Evolutionary conservation across 2,113 vertebrate species (phyloP).

Genomic region (Tichodroma muraria): DNA sequence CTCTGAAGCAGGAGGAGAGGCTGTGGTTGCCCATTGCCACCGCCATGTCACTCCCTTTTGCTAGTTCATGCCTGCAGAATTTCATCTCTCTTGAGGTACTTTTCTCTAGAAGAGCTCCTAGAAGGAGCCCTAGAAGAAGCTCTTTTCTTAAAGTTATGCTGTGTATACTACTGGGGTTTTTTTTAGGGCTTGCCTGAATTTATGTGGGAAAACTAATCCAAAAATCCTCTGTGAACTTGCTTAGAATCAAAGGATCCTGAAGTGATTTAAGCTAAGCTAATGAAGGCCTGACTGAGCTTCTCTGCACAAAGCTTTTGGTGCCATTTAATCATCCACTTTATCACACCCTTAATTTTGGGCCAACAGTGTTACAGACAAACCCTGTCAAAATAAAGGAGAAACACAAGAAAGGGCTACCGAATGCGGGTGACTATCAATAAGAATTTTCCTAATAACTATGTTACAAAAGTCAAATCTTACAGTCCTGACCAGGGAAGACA

Average conservation of each 20-base stretch:
- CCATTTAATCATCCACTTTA: not conserved
- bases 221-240: constrained; percentile 13
- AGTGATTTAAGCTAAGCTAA: constrained; percentile 19
- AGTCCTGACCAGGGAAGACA: not conserved
- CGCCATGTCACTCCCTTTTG: not conserved
- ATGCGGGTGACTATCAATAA: not conserved
- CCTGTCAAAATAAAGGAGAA: not conserved
- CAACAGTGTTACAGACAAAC: not conserved
- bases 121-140: not conserved
- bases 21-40: not conserved
- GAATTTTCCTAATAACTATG: not conserved
- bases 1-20: not conserved
- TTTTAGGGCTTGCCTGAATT: not conserved
- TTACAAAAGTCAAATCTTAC: not conserved
- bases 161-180: not conserved
- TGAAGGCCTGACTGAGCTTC: not conserved
- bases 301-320: not conserved
- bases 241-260: not conserved
- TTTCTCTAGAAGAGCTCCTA: not conserved
- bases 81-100: not conserved
- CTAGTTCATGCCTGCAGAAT: not conserved
- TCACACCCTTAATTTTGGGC: not conserved
- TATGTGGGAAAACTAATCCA: constrained; percentile 11
- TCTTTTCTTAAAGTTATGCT: not conserved
- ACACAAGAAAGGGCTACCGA: not conserved